Base-by-base conservation (phyloP, 2,797 vertebrate genomes). In the Sebastes trivittatus region DNA sequence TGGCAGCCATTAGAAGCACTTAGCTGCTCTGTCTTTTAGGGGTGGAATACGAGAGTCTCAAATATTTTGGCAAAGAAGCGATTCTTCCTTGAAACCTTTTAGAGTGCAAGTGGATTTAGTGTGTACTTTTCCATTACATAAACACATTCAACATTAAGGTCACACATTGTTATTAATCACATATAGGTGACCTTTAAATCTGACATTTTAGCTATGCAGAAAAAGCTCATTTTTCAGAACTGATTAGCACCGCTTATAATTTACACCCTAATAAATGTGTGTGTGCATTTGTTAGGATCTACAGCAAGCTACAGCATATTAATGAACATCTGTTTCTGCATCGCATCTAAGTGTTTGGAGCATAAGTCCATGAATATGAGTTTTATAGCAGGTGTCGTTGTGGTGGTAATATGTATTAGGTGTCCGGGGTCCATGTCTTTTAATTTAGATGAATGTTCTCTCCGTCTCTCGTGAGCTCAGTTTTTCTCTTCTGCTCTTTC, bases 241-340 rank as follows among this genome's bases (percentile, higher is more conserved):
- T 25, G 13, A 38, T 65, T 55, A 27, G 18, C 20, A 29, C 8
- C 32, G 52, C 5, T 25, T 16, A 7, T 34, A n/a, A 54, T 63
- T 63, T 52, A 36, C 42, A 70, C 2, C 11, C 20, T 55, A 10
- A 60, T 80, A 7, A 77, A 74, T 67, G 7, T 14, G 20, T 13
- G 20, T 22, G 18, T 49, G 27, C 3, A 55, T 58, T 76, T 70
- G 49, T 42, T 58, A 14, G 22, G 29, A 61, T 71, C 56, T 63
- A 72, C 14, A 36, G 11, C 55, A 49, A 70, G 38, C 36, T 27
- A 11, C n/a, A 42, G 13, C 18, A 65, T 81, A 86, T 87, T 70
- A 74, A 84, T 72, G 77, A 90, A 60, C 89, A 90, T 30, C 81
- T 88, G 88, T 76, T 66, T 64, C 54, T 78, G 38, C 14, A 5